A percentile compares a stretch with the other conserved stretches of the same genome.
Conservation (phyloP, 2,113 vertebrate genomes). For the Mus spicilegus region DNA sequence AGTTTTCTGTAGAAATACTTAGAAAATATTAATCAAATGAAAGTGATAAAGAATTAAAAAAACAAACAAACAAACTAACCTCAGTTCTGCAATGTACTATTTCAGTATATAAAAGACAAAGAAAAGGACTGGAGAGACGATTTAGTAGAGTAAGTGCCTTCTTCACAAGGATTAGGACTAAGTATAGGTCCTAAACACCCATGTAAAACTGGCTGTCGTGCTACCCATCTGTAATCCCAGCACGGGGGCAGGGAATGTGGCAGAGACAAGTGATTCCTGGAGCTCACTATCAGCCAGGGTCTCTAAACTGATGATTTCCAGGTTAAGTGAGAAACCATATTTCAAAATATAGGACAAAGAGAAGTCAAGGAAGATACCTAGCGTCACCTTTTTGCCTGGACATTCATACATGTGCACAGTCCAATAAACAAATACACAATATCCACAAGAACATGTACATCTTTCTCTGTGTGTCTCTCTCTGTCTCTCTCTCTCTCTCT, state of each 20-base stretch:
- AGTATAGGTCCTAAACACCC: too few relatives aligned
- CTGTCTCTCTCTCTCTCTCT: too few relatives aligned
- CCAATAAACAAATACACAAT: background rate
- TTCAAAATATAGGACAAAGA: background rate
- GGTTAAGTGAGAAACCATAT: background rate
- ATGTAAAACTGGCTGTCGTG: background rate
- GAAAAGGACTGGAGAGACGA: background rate
- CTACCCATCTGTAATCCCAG: background rate
- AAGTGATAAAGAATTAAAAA: background rate
- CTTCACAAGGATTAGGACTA: background rate
- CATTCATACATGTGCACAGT: too few relatives aligned
- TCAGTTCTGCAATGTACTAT: background rate
- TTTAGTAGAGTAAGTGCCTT: background rate
- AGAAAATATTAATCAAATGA: background rate
- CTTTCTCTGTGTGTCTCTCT: too few relatives aligned
- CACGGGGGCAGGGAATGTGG: background rate
- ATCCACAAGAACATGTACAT: background rate
- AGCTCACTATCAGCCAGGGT: background rate
- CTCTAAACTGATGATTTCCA: background rate
- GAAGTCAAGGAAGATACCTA: background rate
- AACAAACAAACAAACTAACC: background rate
- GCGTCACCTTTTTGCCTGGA: background rate
- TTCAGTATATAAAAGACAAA: background rate
- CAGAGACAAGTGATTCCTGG: background rate
- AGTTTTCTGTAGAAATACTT: background rate